Conservation (phyloP, 2,888 invertebrate species). For the Lochmaea capreae region DNA sequence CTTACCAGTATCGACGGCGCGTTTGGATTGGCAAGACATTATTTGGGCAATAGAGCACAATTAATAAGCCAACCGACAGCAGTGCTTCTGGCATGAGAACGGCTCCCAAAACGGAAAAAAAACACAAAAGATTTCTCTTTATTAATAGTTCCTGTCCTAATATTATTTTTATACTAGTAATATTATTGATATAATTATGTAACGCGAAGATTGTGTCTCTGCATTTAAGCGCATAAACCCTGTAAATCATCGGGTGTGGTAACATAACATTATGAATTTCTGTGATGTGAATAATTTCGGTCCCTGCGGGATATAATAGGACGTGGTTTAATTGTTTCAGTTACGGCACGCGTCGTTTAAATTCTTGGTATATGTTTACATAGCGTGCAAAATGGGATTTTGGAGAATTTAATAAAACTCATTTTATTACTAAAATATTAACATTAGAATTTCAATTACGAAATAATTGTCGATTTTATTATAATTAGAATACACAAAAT, state of each 20-base stretch:
- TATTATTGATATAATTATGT: neutral
- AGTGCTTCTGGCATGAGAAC: too few relatives aligned
- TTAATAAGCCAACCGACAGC: too few relatives aligned
- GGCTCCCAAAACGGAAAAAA: too few relatives aligned
- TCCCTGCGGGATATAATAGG: neutral
- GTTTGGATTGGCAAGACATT: too few relatives aligned
- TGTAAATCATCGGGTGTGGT: neutral
- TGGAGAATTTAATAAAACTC: constrained; percentile 1
- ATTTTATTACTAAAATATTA: neutral
- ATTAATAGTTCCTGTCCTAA: too few relatives aligned
- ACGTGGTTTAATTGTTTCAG: constrained; percentile 24
- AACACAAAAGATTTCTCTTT: too few relatives aligned
- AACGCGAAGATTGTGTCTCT: neutral
- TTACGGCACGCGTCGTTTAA: constrained; percentile 18
- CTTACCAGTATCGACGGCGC: too few relatives aligned
- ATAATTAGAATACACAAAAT: too few relatives aligned
- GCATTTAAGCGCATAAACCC: neutral
- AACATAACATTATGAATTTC: constrained; percentile 3
- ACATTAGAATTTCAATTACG: neutral
- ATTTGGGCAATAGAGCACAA: too few relatives aligned
- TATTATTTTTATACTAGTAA: too few relatives aligned
- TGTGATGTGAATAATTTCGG: constrained; percentile 17
- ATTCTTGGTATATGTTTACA: constrained; percentile 12
- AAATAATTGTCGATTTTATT: neutral
- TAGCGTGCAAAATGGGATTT: constrained; percentile 4